Evolutionary conservation across 2,797 vertebrate species (phyloP), one percentile per base, ranked within the genome.

Genomic region (Esox lucius): DNA sequence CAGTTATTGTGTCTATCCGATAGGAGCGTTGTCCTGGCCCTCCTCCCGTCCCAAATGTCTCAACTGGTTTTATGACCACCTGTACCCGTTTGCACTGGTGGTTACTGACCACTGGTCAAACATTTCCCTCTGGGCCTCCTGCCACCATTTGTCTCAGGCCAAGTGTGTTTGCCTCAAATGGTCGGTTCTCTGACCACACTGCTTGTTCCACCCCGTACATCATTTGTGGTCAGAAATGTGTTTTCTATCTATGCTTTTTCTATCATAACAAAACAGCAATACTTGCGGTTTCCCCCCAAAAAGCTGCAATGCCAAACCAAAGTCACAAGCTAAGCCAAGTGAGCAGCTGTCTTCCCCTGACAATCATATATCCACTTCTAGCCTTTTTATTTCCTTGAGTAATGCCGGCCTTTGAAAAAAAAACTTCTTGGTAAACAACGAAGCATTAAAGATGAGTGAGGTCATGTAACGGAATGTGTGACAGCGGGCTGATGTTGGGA

Each of bases 381-480:
- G 12, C 6, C 42, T 46, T 4, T 26, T 24, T 5, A 24, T 22
- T 61, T 61, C 22, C 22, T 61, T 61, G 56, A 61, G 56, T 61
- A 26, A 61, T 22, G 22, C 61, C 11, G 56, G n/a, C 22, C 56
- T 12, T 24, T 61, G 56, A 61, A 1, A n/a, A 6, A 6, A 59
- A 8, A 8, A n/a, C 53, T 59, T 59, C 53, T 9, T 9, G n/a
- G 56, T 61, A 11, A 26, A 12, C 15, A 28, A 13, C 31, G 64
- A 33, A 66, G 66, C 31, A 17, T 26, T 19, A 64, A 62, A 22
- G 62, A 33, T 71, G 51, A 70, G 46, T 72, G 73, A 62, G 8
- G 48, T 51, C 26, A 70, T 31, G 48, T 46, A 19, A 59, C 2
- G 19, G 66, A 64, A 65, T 66, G 64, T 31, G 31, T 35, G 64